Conservation (phyloP, 2,797 vertebrate genomes). For the Cynopterus sphinx region DNA sequence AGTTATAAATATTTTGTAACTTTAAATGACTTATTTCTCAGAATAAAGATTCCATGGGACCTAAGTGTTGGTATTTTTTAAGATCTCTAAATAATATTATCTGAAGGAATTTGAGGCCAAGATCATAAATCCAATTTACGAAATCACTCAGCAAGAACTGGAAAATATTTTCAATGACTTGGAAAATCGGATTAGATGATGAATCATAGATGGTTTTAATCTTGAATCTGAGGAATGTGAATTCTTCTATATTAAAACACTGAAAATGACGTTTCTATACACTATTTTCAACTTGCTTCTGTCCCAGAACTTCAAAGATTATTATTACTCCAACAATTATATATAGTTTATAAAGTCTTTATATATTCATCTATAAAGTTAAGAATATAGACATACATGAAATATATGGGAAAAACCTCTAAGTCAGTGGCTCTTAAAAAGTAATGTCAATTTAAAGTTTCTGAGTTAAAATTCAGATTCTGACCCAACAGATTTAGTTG, state of each 20-base stretch:
- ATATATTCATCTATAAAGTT: not conserved
- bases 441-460: not conserved
- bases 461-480: not conserved
- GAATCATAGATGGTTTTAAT: conserved; percentile 33
- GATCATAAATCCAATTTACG: conserved; percentile 68
- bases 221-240: conserved; percentile 34
- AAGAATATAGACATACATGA: not conserved
- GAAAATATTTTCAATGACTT: conserved; percentile 72
- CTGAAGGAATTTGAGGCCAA: conserved; percentile 43
- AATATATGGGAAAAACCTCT: not conserved
- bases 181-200: conserved; percentile 66
- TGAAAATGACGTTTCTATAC: conserved; percentile 27
- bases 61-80: not conserved
- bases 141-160: conserved; percentile 64
- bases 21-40: conserved; percentile 34
- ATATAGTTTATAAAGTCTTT: not conserved
- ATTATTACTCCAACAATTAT: not conserved
- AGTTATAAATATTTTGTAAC: conserved; percentile 38
- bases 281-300: not conserved
- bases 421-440: not conserved
- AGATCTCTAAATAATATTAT: conserved; percentile 42
- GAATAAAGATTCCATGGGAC: conserved; percentile 5
- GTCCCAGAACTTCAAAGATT: not conserved
- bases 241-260: conserved; percentile 4
- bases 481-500: not conserved